Evolutionary conservation across 2,888 invertebrate genomes (phyloP).

Genomic region (Deilephila porcellus): DNA sequence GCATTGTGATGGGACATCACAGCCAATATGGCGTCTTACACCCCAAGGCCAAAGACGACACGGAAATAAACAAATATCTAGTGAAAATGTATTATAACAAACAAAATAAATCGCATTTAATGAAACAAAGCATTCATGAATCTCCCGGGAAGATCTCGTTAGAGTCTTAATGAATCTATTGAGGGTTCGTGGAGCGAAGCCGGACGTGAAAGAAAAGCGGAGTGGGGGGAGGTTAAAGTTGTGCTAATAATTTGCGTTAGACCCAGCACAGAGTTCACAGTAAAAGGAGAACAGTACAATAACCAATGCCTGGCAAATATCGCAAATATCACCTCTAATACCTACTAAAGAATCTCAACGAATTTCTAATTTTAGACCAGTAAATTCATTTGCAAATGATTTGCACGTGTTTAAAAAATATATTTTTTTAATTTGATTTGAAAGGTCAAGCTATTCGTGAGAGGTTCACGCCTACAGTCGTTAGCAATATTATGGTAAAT

Average conservation of each 20-base stretch:
- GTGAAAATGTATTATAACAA: slow-evolving; percentile 54
- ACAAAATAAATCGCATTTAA: slow-evolving; percentile 79
- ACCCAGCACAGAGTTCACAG: slow-evolving; percentile 46
- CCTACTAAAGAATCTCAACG: no score
- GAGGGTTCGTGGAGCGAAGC: slow-evolving; percentile 76
- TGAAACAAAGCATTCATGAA: slow-evolving; percentile 80
- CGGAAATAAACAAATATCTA: slow-evolving; percentile 25
- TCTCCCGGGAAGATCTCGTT: slow-evolving; percentile 80
- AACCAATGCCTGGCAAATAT: not conserved
- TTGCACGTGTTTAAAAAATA: no score
- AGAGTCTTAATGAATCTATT: slow-evolving; percentile 84
- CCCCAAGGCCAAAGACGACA: slow-evolving; percentile 3
- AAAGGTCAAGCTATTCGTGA: no score
- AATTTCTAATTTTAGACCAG: no score
- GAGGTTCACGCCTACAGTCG: no score
- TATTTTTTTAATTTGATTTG: no score
- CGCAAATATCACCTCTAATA: not conserved
- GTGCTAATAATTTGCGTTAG: slow-evolving; percentile 77
- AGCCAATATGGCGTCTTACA: slow-evolving; percentile 15
- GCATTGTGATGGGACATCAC: not conserved
- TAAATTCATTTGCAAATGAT: no score
- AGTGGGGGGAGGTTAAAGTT: slow-evolving; percentile 65
- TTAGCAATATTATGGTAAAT: no score
- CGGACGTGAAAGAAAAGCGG: slow-evolving; percentile 67
- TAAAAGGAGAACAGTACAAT: slow-evolving; percentile 4